Base-by-base conservation (phyloP, 2,797 vertebrate species). In the Picus viridis region DNA sequence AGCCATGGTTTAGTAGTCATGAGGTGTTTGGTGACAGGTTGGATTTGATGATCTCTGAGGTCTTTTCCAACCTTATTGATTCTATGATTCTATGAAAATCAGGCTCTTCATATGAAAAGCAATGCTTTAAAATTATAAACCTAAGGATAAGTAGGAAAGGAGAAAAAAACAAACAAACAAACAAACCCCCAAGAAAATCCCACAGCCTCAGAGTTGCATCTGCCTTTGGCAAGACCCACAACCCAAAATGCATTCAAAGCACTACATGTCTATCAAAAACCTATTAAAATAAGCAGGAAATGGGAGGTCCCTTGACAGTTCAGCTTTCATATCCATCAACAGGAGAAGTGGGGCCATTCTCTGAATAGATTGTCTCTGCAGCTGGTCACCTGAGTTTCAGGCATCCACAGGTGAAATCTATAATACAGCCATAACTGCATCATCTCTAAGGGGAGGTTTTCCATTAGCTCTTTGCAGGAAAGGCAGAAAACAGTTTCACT, bases 381-480 rank as follows among this genome's bases (percentile, higher is more conserved):
- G 61, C 41, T 92, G 80, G 89, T 76, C 94, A 94, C 86, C 86
- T 90, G 86, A 84, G 79, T 83, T 95, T 89, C 86, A 84, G 64
- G 58, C 81, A 89, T 88, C 73, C 81, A 94, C 83, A 94, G 93
- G 77, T 92, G 79, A 91, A 94, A 94, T 91, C 83, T 76, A 68
- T 95, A 95, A 84, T 62, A 54, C 36, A 86, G 34, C 39, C 56
- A 39, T 88, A 61, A 87, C 67, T 90, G 54, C 73, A 87, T 36
- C 41, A 36, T 89, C 93, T 93, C 89, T 56, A 41, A 91, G 58
- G 68, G 73, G 47, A 88, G 43, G 18, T 20, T 92, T 95, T 94
- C 93, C 89, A 96, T 96, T 95, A 96, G 83, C 78, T 89, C 69
- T 92, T 92, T 93, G 89, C 91, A 96, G 93, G 90, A 96, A 96